Conservation (phyloP, 1,140 invertebrate genomes). For the Microvelia longipes region DNA sequence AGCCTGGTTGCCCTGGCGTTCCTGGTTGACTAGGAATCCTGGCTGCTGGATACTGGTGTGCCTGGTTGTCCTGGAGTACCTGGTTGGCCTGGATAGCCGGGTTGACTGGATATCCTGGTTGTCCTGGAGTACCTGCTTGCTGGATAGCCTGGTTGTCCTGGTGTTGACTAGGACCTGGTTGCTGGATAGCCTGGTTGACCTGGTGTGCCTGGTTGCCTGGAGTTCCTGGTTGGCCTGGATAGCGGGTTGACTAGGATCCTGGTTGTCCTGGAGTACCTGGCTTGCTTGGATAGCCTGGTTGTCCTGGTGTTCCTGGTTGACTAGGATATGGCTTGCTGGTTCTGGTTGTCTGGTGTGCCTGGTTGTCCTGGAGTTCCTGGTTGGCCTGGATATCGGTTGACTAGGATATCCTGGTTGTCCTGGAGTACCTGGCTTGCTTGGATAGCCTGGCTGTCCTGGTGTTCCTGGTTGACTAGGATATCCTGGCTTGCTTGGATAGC, state of each 20-base stretch:
- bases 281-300: constrained; percentile 14
- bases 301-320: constrained; percentile 7
- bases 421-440: constrained; percentile 15
- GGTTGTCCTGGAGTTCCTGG: too few species aligned
- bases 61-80: constrained; percentile 11
- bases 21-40: constrained; percentile 14
- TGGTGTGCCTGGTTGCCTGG: constrained; percentile 16
- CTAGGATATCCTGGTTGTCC: constrained; percentile 1
- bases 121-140: constrained; percentile 19
- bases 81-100: constrained; percentile 25
- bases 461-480: constrained; percentile 2
- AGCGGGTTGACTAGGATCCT: constrained; percentile 18
- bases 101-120: constrained; percentile 18
- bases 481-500: constrained; percentile 14
- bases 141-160: constrained; percentile 16
- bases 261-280: constrained; percentile 15
- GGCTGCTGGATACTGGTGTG: constrained; percentile 16
- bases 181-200: constrained; percentile 17
- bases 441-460: constrained; percentile 10
- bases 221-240: constrained; percentile 16
- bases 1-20: constrained; percentile 16
- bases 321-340: constrained; percentile 14
- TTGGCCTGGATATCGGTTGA: too few species aligned
- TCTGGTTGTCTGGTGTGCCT: constrained; percentile 18
- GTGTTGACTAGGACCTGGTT: constrained; percentile 18